These are phyloP conservation scores for Lepidurus arcticus DNA, from an alignment of 1,140 invertebrate genomes.

Conservation along the genomic window DNA sequence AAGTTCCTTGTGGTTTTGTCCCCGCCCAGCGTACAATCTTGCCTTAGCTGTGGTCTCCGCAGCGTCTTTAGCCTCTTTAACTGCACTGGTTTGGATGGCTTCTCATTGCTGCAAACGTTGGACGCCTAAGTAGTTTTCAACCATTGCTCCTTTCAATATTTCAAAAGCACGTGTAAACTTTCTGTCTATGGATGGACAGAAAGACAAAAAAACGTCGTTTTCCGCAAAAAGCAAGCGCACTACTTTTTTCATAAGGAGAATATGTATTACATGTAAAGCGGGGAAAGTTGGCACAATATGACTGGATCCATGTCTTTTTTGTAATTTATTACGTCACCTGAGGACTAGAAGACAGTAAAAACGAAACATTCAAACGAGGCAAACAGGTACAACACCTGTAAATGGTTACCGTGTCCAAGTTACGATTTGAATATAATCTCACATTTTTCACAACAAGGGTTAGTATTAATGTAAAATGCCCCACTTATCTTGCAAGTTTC, in stretches of 20 bases:
- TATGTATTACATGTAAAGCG: constrained; percentile 4
- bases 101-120: constrained; percentile 4
- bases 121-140: neutral
- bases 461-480: neutral
- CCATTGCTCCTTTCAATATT: neutral
- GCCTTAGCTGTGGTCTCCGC: neutral
- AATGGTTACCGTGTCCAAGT: neutral
- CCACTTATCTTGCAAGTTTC: too few relatives aligned
- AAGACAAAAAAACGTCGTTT: neutral
- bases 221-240: neutral
- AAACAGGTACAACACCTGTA: constrained; percentile 8
- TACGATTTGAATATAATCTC: constrained; percentile 3
- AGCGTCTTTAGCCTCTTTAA: neutral
- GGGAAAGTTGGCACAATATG: neutral
- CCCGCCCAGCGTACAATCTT: neutral
- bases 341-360: constrained; percentile 9
- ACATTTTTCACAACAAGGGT: neutral
- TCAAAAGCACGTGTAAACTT: neutral
- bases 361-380: neutral
- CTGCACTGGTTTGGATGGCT: neutral
- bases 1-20: neutral
- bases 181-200: neutral
- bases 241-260: neutral
- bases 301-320: constrained; percentile 4
- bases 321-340: neutral